Conservation (phyloP, 2,888 invertebrate genomes). For the Drosophila mercatorum region DNA sequence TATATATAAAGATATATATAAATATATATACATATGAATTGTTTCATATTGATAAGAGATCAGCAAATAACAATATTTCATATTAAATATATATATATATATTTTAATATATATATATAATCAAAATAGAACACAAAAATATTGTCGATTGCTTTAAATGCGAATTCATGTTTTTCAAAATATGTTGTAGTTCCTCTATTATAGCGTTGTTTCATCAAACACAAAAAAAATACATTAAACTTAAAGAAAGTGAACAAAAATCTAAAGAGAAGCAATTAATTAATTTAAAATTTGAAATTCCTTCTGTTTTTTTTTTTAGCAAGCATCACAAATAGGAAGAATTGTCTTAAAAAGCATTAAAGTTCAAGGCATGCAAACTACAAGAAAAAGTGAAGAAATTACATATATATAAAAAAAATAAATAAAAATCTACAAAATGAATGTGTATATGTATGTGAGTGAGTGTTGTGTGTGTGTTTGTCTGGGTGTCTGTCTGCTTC, state of each 20-base stretch:
- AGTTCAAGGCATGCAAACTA: conserved; percentile 48
- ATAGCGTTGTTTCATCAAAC: conserved; percentile 43
- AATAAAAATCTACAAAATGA: conserved; percentile 18
- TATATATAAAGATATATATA: too few relatives aligned
- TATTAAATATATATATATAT: neutral
- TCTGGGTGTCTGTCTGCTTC: neutral
- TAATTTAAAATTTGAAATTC: conserved; percentile 3
- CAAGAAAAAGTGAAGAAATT: conserved; percentile 11
- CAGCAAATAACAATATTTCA: conserved; percentile 34
- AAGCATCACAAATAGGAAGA: conserved; percentile 34
- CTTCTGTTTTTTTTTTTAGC: conserved; percentile 1
- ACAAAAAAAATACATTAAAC: conserved; percentile 3
- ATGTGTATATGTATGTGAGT: neutral
- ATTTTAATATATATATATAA: neutral
- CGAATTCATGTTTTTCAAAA: conserved; percentile 82
- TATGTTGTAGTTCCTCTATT: conserved; percentile 81
- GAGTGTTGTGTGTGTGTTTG: neutral
- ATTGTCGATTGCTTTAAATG: conserved; percentile 37
- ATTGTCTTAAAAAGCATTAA: conserved; percentile 29
- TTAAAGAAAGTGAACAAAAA: conserved; percentile 1
- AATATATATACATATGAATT: neutral
- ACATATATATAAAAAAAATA: conserved; percentile 16
- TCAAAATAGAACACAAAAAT: conserved; percentile 1
- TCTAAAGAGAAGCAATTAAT: conserved; percentile 11
- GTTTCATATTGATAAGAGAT: conserved; percentile 32